These are phyloP conservation scores for Archips crataeganus DNA, from an alignment of 2,888 invertebrate species.

Conservation along the genomic window DNA sequence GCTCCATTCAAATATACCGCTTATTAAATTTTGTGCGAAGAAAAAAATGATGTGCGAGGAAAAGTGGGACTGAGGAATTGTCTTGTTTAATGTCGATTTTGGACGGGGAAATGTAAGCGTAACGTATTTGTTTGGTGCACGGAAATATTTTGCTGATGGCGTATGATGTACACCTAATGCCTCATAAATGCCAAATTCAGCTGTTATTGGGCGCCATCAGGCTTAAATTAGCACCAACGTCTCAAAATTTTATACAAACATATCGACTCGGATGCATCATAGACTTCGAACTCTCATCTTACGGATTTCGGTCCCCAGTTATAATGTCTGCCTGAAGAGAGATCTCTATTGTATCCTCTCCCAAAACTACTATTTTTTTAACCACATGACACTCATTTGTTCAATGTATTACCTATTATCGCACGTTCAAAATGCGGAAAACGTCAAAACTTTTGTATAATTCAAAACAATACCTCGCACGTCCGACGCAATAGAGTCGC, in stretches of 20 bases:
- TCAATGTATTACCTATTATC: neutral
- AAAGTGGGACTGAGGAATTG: conserved; percentile 6
- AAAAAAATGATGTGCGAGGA: conserved; percentile 41
- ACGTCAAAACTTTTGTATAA: conserved; percentile 1
- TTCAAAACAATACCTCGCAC: conserved; percentile 5
- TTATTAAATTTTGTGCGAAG: conserved; percentile 46
- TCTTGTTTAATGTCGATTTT: conserved; percentile 3
- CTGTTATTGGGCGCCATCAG: too few relatives aligned
- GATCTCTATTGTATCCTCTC: too few relatives aligned
- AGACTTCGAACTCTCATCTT: too few relatives aligned
- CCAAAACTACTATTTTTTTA: too few relatives aligned
- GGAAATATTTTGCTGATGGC: too few relatives aligned
- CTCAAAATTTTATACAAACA: too few relatives aligned
- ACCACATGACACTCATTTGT: neutral
- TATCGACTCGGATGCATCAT: too few relatives aligned
- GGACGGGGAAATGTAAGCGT: neutral
- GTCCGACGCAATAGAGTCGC: conserved; percentile 1
- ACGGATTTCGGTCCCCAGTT: too few relatives aligned
- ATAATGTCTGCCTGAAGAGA: too few relatives aligned
- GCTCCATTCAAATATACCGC: conserved; percentile 45
- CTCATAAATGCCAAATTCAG: too few relatives aligned
- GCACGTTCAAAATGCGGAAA: neutral
- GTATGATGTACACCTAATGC: too few relatives aligned
- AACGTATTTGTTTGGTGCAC: neutral
- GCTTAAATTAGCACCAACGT: too few relatives aligned